Evolutionary conservation across 2,113 vertebrate species (phyloP).

Genomic region (Lagopus muta): DNA sequence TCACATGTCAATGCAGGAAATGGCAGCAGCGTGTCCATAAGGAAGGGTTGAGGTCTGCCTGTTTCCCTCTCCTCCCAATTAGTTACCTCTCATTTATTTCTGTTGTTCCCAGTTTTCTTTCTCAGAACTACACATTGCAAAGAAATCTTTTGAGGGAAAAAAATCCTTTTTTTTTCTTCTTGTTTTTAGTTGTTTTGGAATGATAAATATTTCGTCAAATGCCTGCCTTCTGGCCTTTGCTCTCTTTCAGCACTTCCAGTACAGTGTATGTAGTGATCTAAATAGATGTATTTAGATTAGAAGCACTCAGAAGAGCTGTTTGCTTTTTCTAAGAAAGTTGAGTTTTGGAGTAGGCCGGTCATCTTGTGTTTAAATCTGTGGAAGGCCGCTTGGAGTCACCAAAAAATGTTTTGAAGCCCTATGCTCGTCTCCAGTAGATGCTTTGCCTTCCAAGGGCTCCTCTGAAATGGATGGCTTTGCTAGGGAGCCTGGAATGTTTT

Average conservation of each 20-base stretch:
- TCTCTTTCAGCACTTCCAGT: background rate
- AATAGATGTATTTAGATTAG: background rate
- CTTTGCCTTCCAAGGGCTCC: constrained; percentile 9
- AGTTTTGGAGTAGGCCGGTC: background rate
- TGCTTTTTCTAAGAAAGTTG: background rate
- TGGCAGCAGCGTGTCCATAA: background rate
- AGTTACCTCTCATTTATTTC: background rate
- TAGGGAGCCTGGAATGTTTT: constrained; percentile 61
- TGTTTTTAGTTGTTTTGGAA: background rate
- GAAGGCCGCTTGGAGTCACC: background rate
- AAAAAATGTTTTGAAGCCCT: background rate
- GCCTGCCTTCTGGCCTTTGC: background rate
- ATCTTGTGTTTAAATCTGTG: background rate
- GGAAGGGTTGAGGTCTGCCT: background rate
- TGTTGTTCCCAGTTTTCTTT: background rate
- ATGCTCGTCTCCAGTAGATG: fast-evolving
- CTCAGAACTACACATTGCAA: background rate
- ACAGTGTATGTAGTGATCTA: background rate
- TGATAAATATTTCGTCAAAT: background rate
- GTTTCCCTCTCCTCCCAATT: background rate
- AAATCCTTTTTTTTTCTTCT: no score
- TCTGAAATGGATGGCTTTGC: constrained; percentile 5
- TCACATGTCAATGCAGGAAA: fast-evolving
- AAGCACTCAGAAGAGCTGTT: background rate
- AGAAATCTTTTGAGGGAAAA: background rate